Evolutionary conservation across 2,113 vertebrate species (phyloP).

Genomic region (Choloepus hoffmanni): DNA sequence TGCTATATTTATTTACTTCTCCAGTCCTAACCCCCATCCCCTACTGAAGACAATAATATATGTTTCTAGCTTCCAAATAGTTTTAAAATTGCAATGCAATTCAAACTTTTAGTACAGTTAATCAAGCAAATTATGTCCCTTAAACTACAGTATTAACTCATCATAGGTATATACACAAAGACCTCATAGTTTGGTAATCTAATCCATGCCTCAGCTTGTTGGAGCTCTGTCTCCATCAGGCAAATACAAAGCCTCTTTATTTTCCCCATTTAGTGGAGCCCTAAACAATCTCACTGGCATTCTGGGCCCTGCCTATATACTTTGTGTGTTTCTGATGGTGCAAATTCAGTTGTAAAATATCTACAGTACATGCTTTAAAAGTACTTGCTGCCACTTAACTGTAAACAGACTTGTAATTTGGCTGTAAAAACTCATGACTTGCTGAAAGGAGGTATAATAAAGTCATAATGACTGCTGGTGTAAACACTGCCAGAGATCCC

Average conservation of each 20-base stretch:
- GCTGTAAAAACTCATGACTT: constrained; percentile 81
- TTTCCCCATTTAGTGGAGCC: constrained; percentile 57
- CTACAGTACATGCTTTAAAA: constrained; percentile 80
- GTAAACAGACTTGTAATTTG: constrained; percentile 82
- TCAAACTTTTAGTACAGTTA: constrained; percentile 40
- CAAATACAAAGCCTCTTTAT: constrained; percentile 79
- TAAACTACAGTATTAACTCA: neutral
- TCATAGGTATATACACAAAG: constrained; percentile 25
- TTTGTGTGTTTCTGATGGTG: constrained; percentile 74
- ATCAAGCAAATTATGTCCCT: constrained; percentile 24
- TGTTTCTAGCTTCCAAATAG: neutral
- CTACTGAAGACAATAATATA: neutral
- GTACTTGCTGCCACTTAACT: constrained; percentile 79
- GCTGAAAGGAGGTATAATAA: constrained; percentile 80
- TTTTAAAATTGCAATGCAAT: neutral
- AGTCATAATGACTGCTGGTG: constrained; percentile 67
- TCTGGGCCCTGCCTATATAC: constrained; percentile 60
- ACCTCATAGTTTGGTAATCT: constrained; percentile 31
- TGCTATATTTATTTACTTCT: neutral
- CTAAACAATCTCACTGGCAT: constrained; percentile 59
- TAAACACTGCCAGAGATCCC: constrained; percentile 55
- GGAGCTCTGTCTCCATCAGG: neutral
- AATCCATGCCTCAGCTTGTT: constrained; percentile 23
- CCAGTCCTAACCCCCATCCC: neutral
- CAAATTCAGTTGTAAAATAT: constrained; percentile 79